Evolutionary conservation across 1,140 invertebrate species (phyloP), one percentile per base, ranked within the genome.

Genomic region (Euwallacea similis): DNA sequence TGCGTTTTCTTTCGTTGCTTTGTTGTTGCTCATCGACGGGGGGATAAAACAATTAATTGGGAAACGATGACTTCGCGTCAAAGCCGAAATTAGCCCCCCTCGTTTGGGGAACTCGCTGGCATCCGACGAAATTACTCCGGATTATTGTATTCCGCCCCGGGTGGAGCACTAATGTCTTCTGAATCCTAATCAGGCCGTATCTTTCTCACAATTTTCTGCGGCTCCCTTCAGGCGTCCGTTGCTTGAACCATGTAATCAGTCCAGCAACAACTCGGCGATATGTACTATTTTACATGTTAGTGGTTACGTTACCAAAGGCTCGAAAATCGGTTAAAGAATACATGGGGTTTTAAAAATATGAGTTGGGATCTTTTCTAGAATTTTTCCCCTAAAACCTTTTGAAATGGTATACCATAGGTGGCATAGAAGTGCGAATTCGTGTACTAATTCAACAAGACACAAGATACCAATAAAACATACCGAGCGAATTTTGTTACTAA

Each of bases 181-280:
- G 65, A 66, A 66, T 66, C 46, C 55, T 66, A 66, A 66, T 66
- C 65, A 66, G 65, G 7, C 54, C 42, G 65, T 58, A 59, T 66
- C 65, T 66, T 66, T 66, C 65, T 66, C 65, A 66, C 55, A 66
- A 58, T 66, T 66, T 66, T 66, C 65, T 58, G 33, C n/a, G 42
- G 41, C 8, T 16, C n/a, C 65, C 65, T 66, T 8, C 46, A 42
- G 65, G 65, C 65, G 33, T 9, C 43, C 46, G 53, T 58, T 66
- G 11, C 58, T 54, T 46, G 33, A 66, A 66, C 41, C 15, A 15
- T 56, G 65, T 46, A 66, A 66, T 66, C 55, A 58, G 55, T 66
- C 53, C 9, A 13, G n/a, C 61, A 64, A 64, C 44, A 64, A 64
- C 61, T 33, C 4, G 21, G 21, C 21, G 21, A 33, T 33, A 33